Conservation (phyloP, 2,888 invertebrate species). For the Cantharis rustica region DNA sequence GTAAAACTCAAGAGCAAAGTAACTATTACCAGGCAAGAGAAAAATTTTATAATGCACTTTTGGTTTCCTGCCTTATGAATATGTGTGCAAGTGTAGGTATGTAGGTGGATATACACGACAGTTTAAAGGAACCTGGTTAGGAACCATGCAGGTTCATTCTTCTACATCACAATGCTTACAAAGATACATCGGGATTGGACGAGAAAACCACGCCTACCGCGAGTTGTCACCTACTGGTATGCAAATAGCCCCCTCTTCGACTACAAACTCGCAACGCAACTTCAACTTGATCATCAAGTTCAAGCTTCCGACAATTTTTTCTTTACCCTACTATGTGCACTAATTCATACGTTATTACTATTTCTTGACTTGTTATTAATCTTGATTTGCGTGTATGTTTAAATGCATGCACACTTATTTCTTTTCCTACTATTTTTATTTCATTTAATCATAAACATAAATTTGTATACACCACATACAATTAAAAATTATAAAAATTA, state of each 20-base stretch:
- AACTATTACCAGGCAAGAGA: conserved; percentile 22
- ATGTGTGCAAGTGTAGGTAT: conserved; percentile 27
- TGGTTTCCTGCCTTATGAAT: conserved; percentile 16
- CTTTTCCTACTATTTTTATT: background rate
- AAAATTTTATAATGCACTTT: conserved; percentile 25
- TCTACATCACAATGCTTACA: conserved; percentile 49
- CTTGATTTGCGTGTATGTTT: conserved; percentile 3
- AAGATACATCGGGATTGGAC: conserved; percentile 50
- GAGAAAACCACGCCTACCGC: conserved; percentile 52
- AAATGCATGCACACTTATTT: background rate
- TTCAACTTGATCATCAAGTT: conserved; percentile 25
- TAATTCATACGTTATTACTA: conserved; percentile 2
- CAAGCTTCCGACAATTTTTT: conserved; percentile 23
- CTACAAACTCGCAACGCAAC: conserved; percentile 39
- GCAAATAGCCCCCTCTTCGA: conserved; percentile 55
- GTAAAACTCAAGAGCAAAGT: conserved; percentile 21
- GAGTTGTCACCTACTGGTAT: conserved; percentile 60
- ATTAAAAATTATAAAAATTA: background rate
- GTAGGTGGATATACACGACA: conserved; percentile 46
- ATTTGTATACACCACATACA: background rate
- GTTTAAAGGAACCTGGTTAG: conserved; percentile 45
- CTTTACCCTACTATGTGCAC: conserved; percentile 1
- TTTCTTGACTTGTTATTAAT: background rate
- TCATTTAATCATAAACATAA: background rate
- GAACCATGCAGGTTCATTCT: conserved; percentile 55